A percentile compares a stretch with the other conserved stretches of the same genome.
Conservation (phyloP, 2,113 vertebrate genomes). For the Periophthalmus modestus region DNA sequence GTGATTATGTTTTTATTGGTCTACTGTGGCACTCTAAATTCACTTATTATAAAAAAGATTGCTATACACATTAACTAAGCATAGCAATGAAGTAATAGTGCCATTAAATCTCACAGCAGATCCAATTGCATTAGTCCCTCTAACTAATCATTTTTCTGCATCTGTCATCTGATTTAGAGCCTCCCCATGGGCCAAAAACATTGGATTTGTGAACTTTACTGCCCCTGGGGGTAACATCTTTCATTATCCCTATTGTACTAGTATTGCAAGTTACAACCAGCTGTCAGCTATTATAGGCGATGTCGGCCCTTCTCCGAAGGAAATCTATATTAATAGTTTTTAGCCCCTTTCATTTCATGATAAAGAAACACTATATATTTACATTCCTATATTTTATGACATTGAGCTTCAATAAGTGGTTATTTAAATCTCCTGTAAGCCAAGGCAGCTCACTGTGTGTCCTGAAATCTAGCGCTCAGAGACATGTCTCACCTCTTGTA, state of each 20-base stretch:
- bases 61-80: not conserved
- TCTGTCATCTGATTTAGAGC: not conserved
- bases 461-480: conserved; percentile 2
- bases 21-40: not conserved
- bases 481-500: not conserved
- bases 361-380: not conserved
- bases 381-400: not conserved
- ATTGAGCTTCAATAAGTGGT: not conserved
- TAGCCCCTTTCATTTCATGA: not conserved
- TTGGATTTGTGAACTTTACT: conserved; percentile 3
- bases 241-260: not conserved
- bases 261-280: conserved; percentile 1
- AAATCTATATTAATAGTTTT: conserved; percentile 4
- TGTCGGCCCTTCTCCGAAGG: too few species aligned
- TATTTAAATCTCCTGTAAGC: not conserved
- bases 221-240: not conserved
- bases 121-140: not conserved
- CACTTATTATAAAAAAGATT: not conserved
- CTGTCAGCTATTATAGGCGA: not conserved
- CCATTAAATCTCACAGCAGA: not conserved
- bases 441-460: conserved; percentile 1
- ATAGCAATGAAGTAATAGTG: not conserved
- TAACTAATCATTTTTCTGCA: not conserved
- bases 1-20: conserved; percentile 3
- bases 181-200: not conserved